These are phyloP conservation scores for Pseudotriccus pelzelni DNA, from an alignment of 2,797 vertebrate genomes.

Conservation along the genomic window DNA sequence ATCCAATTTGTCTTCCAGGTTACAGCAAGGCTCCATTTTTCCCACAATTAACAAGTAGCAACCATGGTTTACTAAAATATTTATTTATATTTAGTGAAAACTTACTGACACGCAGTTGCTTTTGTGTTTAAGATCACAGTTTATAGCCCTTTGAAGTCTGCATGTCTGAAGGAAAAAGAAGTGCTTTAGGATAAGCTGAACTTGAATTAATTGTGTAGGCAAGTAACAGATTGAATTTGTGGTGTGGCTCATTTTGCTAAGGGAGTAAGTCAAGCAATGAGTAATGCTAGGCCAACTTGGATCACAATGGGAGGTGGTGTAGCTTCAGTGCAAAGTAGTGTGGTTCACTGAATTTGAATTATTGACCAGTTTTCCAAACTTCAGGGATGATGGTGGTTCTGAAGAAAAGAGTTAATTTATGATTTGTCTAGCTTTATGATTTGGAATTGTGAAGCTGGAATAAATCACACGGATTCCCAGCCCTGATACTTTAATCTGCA, in stretches of 20 bases:
- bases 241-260: background rate
- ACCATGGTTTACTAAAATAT: slow-evolving; percentile 14
- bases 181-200: slow-evolving; percentile 8
- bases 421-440: background rate
- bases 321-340: background rate
- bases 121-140: slow-evolving; percentile 20
- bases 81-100: slow-evolving; percentile 27
- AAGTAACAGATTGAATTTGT: slow-evolving; percentile 20
- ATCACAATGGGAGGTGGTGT: background rate
- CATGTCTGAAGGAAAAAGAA: slow-evolving; percentile 13
- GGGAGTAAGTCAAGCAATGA: background rate
- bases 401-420: background rate
- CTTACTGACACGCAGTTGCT: background rate
- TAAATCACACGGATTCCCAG: background rate
- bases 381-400: background rate
- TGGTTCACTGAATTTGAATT: background rate
- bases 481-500: background rate
- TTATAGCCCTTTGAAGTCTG: slow-evolving; percentile 47
- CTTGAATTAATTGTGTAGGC: slow-evolving; percentile 6
- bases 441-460: background rate
- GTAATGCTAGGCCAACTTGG: background rate
- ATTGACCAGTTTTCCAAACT: background rate
- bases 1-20: background rate
- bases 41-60: background rate
- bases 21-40: background rate